These are phyloP conservation scores for Mus musculus DNA, from an alignment of 2,113 vertebrate species.

Conservation along the genomic window GRCm39 chr1:118576001-118576500, in stretches of 20 bases:
- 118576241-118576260: background rate
- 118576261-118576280: background rate
- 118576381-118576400: background rate
- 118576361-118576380: background rate
- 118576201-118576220: background rate
- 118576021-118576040: background rate
- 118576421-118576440: background rate
- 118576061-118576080: background rate
- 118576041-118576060: background rate
- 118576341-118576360: background rate
- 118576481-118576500: background rate
- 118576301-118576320: background rate
- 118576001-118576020: background rate
- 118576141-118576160: background rate
- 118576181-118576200: background rate
- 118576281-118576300: constrained; percentile 6
- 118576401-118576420: background rate
- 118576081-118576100: background rate
- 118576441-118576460: background rate
- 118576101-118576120: too few relatives aligned
- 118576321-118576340: background rate
- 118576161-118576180: background rate
- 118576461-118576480: background rate
- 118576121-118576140: background rate
- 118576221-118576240: background rate